Evolutionary conservation across 2,888 invertebrate species (phyloP).

Genomic region (Chironomus riparius): DNA sequence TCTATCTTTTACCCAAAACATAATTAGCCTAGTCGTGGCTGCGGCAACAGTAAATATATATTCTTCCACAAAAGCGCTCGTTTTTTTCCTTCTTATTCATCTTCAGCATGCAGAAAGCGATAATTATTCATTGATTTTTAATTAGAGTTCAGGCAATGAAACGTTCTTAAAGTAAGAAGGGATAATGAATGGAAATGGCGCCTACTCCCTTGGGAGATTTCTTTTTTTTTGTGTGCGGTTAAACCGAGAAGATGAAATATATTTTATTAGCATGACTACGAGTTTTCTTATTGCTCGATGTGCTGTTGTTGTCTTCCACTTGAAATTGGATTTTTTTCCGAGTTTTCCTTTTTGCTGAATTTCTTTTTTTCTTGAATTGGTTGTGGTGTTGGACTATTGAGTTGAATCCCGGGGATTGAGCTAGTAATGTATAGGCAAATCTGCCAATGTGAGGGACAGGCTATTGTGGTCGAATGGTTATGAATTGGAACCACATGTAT

Average conservation of each 20-base stretch:
- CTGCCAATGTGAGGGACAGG: no score
- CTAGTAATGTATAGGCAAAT: no score
- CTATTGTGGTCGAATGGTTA: no score
- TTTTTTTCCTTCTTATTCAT: neutral
- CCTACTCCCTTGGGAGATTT: neutral
- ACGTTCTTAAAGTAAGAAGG: neutral
- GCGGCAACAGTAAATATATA: neutral
- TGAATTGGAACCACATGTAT: no score
- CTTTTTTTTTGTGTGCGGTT: neutral
- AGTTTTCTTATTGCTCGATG: neutral
- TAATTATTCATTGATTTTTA: constrained; percentile 16
- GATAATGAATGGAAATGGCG: neutral
- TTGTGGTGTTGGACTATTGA: no score
- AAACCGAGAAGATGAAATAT: neutral
- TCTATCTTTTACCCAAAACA: neutral
- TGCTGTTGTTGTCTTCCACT: neutral
- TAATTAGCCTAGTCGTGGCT: neutral
- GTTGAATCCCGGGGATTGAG: no score
- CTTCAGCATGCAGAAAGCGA: neutral
- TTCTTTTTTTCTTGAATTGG: neutral
- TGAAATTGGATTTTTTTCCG: neutral
- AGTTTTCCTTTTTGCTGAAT: neutral
- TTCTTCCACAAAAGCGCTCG: neutral
- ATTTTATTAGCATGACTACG: neutral
- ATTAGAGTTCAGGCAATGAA: neutral